These are phyloP conservation scores for Erithacus rubecula DNA, from an alignment of 2,797 vertebrate species.

Conservation along the genomic window DNA sequence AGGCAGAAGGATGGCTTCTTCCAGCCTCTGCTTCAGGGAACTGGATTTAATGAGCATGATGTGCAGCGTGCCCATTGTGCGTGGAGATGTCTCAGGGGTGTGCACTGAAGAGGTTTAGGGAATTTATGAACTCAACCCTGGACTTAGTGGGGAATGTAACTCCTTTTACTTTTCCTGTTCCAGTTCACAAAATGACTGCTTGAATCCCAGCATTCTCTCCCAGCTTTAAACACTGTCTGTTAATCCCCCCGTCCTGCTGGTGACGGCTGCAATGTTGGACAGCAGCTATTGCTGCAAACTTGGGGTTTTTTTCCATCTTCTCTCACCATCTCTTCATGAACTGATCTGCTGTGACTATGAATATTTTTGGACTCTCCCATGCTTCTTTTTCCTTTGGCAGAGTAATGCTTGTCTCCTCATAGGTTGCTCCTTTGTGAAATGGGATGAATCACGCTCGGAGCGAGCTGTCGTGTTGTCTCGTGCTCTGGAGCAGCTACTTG, in stretches of 20 bases:
- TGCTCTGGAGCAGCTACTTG: background rate
- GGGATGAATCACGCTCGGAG: background rate
- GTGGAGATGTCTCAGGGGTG: background rate
- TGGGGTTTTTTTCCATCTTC: background rate
- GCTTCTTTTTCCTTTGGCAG: conserved; percentile 1
- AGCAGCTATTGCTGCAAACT: background rate
- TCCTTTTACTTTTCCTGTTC: background rate
- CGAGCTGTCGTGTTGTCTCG: background rate
- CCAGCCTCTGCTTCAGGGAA: background rate
- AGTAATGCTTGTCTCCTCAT: background rate
- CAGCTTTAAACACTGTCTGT: background rate
- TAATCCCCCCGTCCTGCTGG: background rate
- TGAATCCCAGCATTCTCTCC: background rate
- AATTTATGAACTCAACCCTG: background rate
- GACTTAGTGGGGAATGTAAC: background rate
- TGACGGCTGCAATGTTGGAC: background rate
- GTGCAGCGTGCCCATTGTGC: background rate
- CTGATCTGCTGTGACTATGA: background rate
- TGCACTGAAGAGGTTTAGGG: background rate
- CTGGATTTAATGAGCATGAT: fast-evolving
- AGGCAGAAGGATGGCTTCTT: background rate
- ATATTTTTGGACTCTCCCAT: background rate
- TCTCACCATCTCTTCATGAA: background rate
- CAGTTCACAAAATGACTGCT: background rate
- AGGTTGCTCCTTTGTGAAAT: background rate